Evolutionary conservation across 1,140 invertebrate species (phyloP), one percentile per base, ranked within the genome.

Genomic region (Neodiprion fabricii): DNA sequence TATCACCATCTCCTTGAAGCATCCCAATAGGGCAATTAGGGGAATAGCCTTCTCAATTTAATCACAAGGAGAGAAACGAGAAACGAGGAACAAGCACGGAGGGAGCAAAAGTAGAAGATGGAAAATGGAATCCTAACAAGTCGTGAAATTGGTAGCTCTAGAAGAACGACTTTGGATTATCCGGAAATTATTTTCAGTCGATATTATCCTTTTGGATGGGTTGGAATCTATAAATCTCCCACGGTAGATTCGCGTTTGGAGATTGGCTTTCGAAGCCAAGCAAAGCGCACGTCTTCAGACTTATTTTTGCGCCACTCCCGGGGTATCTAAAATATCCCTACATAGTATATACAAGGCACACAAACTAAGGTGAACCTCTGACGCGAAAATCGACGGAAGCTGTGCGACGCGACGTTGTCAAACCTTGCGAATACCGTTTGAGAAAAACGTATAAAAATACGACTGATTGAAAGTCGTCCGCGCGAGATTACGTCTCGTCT

Each of bases 91-190:
- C 53, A 17, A 61, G 70, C 53, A n/a, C 71, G 69, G 61, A 48
- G 23, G 9, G 70, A 71, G 66, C 9, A 48, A 69, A 47, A 49
- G 11, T 21, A 48, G 65, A 75, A 75, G 74, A 75, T 71, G 74
- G 50, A 40, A 74, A 28, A 69, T 61, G 67, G 68, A 14, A 61
- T 61, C 53, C 53, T 61, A 61, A 61, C 53, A 61, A 61, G 53
- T 61, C 53, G 53, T 61, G 53, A 61, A 61, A 61, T 61, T 61
- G 53, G 53, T 61, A 61, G 53, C 53, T 61, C 53, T 61, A 61
- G 53, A 61, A 61, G 53, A 61, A 61, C 11, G 11, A 17, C 11
- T 12, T 61, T 61, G 53, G 53, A 61, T 61, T 61, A 61, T 61
- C 11, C 53, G 53, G 53, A 61, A 61, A 61, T 61, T 61, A 61